Evolutionary conservation across 2,113 vertebrate genomes (phyloP), one percentile per base, ranked within the genome.

Genomic region (Rhea americana): DNA sequence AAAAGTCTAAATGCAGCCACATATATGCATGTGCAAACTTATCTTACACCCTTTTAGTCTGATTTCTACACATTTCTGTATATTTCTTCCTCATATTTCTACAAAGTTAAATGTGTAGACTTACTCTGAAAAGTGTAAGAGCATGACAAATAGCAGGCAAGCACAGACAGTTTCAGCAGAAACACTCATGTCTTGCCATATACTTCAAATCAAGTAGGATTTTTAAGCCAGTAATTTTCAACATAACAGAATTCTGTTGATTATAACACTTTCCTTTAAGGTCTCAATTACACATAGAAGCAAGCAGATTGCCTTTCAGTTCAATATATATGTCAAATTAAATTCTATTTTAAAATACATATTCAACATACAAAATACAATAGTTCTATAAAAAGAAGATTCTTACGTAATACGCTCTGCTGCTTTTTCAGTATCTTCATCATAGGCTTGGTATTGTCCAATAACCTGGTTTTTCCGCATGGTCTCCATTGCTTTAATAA

Each of bases 401-500:
- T 58, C 97, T 98, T 97, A 98, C 98, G 2, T 97, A 73, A 97
- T 94, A 12, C 0, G 37, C 58, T 95, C 2, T 80, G 97, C 94
- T 80, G 39, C 2, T 82, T 96, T 94, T 77, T 97, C 96, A 59
- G 97, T 97, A 63, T 98, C 98, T 92, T 97, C 96, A 81, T 98
- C 97, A 63, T 94, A 95, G 72, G 97, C 98, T 95, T 97, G 93
- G 87, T 97, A 98, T n/a, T 94, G 97, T 47, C 97, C 98, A 90
- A 98, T 97, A 18, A 96, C 32, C 22, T 84, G 70, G 37, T 35
- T 79, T 70, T 94, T 63, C 16, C 68, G 78, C 61, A 89, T 84
- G 26, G 85, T 96, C 83, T 98, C 98, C 14, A 82, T 96, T 39
- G 91, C 68, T 20, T 78, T 67, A 86, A 98, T 50, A 2, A 86